phyloP scores from a whole-genome alignment of 53 echinoderm and acorn worm genomes.

The Holothuria leucospilota region DNA sequence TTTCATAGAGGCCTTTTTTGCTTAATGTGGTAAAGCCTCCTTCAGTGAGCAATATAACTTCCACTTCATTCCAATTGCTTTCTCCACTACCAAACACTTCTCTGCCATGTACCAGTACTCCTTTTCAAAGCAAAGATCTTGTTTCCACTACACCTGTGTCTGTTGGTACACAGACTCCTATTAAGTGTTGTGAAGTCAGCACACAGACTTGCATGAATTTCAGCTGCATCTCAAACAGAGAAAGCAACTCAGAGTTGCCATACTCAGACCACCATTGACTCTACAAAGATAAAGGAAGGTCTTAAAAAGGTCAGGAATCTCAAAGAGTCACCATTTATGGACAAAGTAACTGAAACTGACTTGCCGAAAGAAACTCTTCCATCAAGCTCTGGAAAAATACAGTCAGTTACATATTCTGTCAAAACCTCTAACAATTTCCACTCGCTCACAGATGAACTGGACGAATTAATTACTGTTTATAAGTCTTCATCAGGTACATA shows the following conservation, averaged over 20 bases:
- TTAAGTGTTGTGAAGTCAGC: background rate
- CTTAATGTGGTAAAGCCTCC: conserved; percentile 11
- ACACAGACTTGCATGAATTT: background rate
- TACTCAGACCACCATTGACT: too few species aligned
- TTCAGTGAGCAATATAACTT: background rate
- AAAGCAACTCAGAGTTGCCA: background rate
- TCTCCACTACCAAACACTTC: background rate
- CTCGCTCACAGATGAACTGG: background rate
- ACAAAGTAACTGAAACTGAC: too few species aligned
- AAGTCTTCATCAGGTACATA: too few species aligned
- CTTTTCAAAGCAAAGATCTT: background rate
- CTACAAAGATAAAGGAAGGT: too few species aligned
- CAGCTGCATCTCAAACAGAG: background rate
- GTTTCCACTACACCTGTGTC: background rate
- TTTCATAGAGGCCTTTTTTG: too few species aligned
- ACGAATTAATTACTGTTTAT: background rate
- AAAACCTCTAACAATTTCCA: background rate
- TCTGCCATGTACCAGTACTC: background rate
- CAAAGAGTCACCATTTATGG: too few species aligned
- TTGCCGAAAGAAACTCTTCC: too few species aligned
- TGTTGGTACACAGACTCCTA: background rate
- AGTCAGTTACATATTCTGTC: background rate
- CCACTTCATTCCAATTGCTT: background rate
- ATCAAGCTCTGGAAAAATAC: background rate
- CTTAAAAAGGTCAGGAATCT: too few species aligned